These are phyloP conservation scores for Trididemnum miniatum DNA, from an alignment of 23 tunicate species.

Conservation along the genomic window DNA sequence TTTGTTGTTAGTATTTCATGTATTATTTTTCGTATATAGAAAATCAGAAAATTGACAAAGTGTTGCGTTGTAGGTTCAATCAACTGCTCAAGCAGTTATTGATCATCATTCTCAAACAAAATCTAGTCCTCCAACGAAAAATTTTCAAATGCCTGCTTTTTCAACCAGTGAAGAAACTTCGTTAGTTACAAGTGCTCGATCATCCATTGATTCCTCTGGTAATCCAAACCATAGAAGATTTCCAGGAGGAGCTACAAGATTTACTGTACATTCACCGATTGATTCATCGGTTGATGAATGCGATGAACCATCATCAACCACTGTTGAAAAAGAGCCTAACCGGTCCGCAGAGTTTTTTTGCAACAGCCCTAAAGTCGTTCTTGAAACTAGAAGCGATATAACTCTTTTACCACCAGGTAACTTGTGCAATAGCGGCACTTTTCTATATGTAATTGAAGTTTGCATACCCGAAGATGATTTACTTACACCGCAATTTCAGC, in stretches of 20 bases:
- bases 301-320: neutral
- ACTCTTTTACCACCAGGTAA: constrained; percentile 5
- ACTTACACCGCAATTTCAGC: too few species aligned
- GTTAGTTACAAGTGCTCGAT: neutral
- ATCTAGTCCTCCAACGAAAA: neutral
- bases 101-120: constrained; percentile 52
- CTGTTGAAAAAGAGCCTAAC: neutral
- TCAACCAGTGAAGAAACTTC: too few species aligned
- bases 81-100: constrained; percentile 78
- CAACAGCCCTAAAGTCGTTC: neutral
- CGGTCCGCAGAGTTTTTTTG: neutral
- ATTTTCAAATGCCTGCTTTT: too few species aligned
- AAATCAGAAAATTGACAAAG: too few species aligned
- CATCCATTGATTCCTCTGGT: too few species aligned
- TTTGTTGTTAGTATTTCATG: too few species aligned
- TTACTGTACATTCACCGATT: too few species aligned
- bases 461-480: too few species aligned
- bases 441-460: too few species aligned
- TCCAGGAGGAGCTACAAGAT: constrained; percentile 66
- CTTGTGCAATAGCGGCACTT: too few species aligned
- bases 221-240: constrained; percentile 10
- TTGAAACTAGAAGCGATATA: neutral
- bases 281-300: neutral
- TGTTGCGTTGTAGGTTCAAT: too few species aligned
- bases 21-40: too few species aligned